phyloP scores from a whole-genome alignment of 2,888 invertebrate genomes.

The Yponomeuta evonymella region DNA sequence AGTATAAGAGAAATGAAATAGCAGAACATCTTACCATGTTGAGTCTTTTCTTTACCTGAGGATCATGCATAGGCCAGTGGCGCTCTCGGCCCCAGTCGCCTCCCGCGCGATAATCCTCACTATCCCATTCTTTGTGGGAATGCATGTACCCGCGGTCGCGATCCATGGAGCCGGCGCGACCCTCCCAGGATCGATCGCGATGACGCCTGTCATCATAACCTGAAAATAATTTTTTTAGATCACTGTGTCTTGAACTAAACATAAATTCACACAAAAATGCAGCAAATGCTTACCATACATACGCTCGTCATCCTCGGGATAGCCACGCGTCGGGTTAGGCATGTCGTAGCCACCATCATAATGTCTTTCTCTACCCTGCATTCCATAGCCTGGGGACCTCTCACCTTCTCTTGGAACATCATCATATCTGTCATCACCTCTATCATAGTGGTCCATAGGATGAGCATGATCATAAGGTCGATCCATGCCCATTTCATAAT shows the following conservation, averaged over 20 bases:
- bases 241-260: neutral
- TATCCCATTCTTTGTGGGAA: slow-evolving; percentile 70
- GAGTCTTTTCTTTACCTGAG: slow-evolving; percentile 46
- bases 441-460: slow-evolving; percentile 68
- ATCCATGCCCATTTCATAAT: slow-evolving; percentile 63
- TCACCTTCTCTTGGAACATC: slow-evolving; percentile 62
- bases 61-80: slow-evolving; percentile 67
- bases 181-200: slow-evolving; percentile 76
- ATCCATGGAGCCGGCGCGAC: slow-evolving; percentile 65
- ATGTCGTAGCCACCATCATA: slow-evolving; percentile 67
- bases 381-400: slow-evolving; percentile 52
- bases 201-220: slow-evolving; percentile 71
- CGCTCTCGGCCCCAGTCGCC: slow-evolving; percentile 70
- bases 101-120: slow-evolving; percentile 72
- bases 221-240: slow-evolving; percentile 25
- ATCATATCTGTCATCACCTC: slow-evolving; percentile 65
- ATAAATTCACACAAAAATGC: too few relatives aligned
- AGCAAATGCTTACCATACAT: slow-evolving; percentile 56
- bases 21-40: neutral
- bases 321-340: slow-evolving; percentile 64
- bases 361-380: slow-evolving; percentile 62
- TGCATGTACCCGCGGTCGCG: slow-evolving; percentile 67
- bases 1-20: slow-evolving; percentile 18
- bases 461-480: slow-evolving; percentile 68
- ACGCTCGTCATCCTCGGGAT: slow-evolving; percentile 73